Conservation (phyloP, 53 echinoderm and acorn worm genomes). For the Holothuria scabra region DNA sequence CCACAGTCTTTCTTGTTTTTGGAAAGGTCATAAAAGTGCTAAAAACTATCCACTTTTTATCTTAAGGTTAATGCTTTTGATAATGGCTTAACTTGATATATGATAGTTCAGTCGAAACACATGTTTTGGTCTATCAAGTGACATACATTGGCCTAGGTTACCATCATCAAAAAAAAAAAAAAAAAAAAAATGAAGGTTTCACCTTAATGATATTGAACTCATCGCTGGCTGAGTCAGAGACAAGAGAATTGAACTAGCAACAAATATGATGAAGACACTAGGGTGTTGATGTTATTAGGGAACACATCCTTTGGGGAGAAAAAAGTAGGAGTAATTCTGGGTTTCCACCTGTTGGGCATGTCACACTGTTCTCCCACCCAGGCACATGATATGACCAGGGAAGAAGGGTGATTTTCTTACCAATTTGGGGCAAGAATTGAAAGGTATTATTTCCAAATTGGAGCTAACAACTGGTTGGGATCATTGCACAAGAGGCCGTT, state of each 20-base stretch:
- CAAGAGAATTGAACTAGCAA: neutral
- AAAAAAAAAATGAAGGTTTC: neutral
- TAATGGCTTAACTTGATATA: constrained; percentile 36
- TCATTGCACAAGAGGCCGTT: constrained; percentile 38
- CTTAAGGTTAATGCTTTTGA: constrained; percentile 35
- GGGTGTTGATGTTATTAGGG: constrained; percentile 43
- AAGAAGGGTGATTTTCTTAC: constrained; percentile 14
- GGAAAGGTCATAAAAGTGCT: constrained; percentile 31
- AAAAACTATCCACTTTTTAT: constrained; percentile 22
- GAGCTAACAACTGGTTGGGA: constrained; percentile 7
- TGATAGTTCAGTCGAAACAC: constrained; percentile 38
- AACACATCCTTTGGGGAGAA: constrained; percentile 29
- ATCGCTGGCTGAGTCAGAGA: neutral
- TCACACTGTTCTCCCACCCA: constrained; percentile 35
- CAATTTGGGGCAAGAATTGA: constrained; percentile 37
- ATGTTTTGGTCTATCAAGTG: constrained; percentile 45
- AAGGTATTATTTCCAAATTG: constrained; percentile 43
- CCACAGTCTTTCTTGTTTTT: constrained; percentile 25
- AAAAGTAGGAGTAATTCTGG: neutral
- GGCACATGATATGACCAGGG: constrained; percentile 27
- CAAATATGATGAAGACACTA: constrained; percentile 23
- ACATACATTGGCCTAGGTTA: neutral
- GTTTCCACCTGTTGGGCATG: constrained; percentile 21
- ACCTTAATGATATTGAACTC: constrained; percentile 40
- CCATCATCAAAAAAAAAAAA: no score